These are phyloP conservation scores for Calephelis perditalis DNA, from an alignment of 2,888 invertebrate genomes.

Conservation along the genomic window DNA sequence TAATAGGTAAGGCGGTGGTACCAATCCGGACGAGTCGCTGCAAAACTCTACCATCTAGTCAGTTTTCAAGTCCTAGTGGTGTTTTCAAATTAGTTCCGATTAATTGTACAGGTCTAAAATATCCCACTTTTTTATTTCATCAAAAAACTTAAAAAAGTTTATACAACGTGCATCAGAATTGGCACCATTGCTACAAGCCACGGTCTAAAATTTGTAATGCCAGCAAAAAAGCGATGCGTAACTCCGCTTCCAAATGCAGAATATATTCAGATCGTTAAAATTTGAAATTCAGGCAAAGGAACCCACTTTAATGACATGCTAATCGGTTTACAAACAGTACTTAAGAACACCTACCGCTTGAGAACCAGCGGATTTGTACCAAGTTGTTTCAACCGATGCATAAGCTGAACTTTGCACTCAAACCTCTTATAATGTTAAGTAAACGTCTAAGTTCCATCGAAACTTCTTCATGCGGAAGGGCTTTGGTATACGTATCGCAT, in stretches of 20 bases:
- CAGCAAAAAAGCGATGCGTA: slow-evolving; percentile 3
- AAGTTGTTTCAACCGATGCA: slow-evolving; percentile 31
- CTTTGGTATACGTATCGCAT: slow-evolving; percentile 12
- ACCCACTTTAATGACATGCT: slow-evolving; percentile 37
- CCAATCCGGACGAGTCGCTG: too few relatives aligned
- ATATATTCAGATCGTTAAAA: slow-evolving; percentile 16
- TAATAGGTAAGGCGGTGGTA: too few relatives aligned
- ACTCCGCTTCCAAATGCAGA: slow-evolving; percentile 12
- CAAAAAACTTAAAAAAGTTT: too few relatives aligned
- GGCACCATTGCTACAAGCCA: too few relatives aligned
- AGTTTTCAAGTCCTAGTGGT: too few relatives aligned
- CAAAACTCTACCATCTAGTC: too few relatives aligned
- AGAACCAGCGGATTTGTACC: slow-evolving; percentile 41
- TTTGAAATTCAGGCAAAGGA: slow-evolving; percentile 18
- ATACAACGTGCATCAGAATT: too few relatives aligned
- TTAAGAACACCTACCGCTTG: slow-evolving; percentile 41
- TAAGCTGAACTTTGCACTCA: slow-evolving; percentile 36
- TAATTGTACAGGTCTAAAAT: too few relatives aligned
- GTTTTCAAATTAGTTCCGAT: too few relatives aligned
- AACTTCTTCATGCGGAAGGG: slow-evolving; percentile 12
- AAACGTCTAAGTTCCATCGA: slow-evolving; percentile 34
- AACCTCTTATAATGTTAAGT: slow-evolving; percentile 34
- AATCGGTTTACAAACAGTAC: slow-evolving; percentile 46
- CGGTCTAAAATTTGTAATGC: too few relatives aligned
- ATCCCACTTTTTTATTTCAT: too few relatives aligned